phyloP scores from a whole-genome alignment of 2,888 invertebrate species.

The Diplolepis rosae region DNA sequence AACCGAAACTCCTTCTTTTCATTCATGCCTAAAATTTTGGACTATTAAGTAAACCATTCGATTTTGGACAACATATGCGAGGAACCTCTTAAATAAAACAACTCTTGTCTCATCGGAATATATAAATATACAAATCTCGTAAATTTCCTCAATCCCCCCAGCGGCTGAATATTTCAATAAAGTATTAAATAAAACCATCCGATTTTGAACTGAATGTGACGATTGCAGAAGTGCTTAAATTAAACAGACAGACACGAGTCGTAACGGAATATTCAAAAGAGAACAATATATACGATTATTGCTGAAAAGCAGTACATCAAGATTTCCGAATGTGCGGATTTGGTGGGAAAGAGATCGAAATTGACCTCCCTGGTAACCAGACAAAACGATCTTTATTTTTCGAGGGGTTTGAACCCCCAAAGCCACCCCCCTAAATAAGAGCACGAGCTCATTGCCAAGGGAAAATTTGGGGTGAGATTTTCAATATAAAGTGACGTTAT shows the following conservation, averaged over 20 bases:
- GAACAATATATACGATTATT: conserved; percentile 27
- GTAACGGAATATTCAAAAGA: conserved; percentile 23
- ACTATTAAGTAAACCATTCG: conserved; percentile 7
- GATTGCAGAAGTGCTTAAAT: conserved; percentile 22
- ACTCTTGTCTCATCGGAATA: conserved; percentile 19
- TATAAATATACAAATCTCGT: conserved; percentile 22
- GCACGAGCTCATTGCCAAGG: conserved; percentile 19
- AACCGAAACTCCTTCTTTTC: neutral
- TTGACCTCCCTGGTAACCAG: neutral
- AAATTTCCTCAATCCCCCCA: neutral
- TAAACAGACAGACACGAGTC: conserved; percentile 21
- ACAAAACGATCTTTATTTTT: conserved; percentile 26
- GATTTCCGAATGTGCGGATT: conserved; percentile 15
- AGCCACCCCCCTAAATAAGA: conserved; percentile 12
- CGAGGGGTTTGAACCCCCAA: conserved; percentile 27
- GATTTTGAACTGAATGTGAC: neutral
- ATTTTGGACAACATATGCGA: neutral
- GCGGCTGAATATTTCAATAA: neutral
- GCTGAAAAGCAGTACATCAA: conserved; percentile 27
- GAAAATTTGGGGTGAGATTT: conserved; percentile 16
- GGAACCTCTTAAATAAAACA: neutral
- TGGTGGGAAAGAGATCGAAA: neutral
- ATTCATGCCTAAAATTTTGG: neutral
- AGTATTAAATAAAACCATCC: conserved; percentile 12
- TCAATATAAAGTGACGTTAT: conserved; percentile 11